These are phyloP conservation scores for Meteorus cinctellus DNA, from an alignment of 2,888 invertebrate species.

Conservation along the genomic window DNA sequence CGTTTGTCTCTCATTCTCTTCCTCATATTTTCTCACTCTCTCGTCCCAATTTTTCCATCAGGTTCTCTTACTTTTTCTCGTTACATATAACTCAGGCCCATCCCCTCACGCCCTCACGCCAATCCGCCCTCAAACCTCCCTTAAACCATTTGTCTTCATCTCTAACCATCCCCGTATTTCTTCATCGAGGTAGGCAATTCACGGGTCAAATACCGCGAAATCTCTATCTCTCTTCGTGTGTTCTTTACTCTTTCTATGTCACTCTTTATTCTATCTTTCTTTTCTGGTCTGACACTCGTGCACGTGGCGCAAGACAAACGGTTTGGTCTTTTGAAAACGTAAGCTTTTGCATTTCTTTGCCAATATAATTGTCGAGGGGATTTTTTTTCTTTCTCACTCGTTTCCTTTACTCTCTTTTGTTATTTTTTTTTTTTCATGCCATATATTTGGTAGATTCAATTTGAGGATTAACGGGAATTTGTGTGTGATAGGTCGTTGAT, in stretches of 20 bases:
- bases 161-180: constrained; percentile 41
- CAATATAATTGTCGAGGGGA: constrained; percentile 22
- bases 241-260: neutral
- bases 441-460: too few relatives aligned
- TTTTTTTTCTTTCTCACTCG: too few relatives aligned
- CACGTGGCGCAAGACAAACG: constrained; percentile 1
- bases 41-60: constrained; percentile 30
- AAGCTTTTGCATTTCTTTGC: neutral
- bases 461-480: too few relatives aligned
- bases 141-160: constrained; percentile 50
- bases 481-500: too few relatives aligned
- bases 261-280: neutral
- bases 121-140: neutral
- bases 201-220: constrained; percentile 39
- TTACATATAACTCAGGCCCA: constrained; percentile 27
- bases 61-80: constrained; percentile 8
- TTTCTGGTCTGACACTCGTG: neutral
- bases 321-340: neutral
- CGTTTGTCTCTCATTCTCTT: constrained; percentile 31
- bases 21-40: constrained; percentile 26
- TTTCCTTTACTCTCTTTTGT: too few relatives aligned
- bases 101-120: constrained; percentile 7
- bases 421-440: too few relatives aligned
- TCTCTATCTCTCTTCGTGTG: constrained; percentile 35
- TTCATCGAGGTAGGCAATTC: constrained; percentile 42